phyloP scores from a whole-genome alignment of 2,888 invertebrate species.

The Heliconius ismenius region DNA sequence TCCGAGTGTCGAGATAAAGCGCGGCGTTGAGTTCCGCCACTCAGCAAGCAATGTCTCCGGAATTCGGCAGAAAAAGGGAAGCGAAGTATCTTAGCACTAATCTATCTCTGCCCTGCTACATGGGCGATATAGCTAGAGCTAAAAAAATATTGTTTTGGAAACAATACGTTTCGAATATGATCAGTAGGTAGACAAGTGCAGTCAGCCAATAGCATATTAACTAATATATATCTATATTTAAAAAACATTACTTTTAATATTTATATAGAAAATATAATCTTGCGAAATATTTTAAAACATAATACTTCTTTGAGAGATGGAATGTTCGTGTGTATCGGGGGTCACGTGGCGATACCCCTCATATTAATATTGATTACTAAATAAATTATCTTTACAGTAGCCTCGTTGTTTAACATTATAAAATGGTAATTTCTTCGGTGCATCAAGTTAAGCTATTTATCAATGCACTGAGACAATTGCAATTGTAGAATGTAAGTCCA shows the following conservation, averaged over 20 bases:
- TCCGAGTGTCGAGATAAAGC: no score
- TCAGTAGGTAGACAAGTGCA: no score
- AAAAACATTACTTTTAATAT: not conserved
- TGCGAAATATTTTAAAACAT: constrained; percentile 3
- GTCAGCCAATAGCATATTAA: no score
- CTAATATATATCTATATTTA: no score
- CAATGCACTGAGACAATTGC: constrained; percentile 2
- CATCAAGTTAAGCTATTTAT: not conserved
- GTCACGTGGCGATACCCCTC: constrained; percentile 50
- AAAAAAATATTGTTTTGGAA: not conserved
- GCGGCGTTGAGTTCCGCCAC: not conserved
- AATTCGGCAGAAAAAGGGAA: not conserved
- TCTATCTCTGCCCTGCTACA: not conserved
- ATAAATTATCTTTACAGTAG: constrained; percentile 42
- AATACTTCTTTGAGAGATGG: constrained; percentile 15
- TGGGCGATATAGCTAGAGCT: not conserved
- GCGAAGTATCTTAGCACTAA: not conserved
- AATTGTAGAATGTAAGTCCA: not conserved
- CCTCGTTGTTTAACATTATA: constrained; percentile 7
- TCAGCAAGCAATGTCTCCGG: not conserved
- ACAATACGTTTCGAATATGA: no score
- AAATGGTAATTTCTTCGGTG: constrained; percentile 2
- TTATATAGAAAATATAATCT: not conserved
- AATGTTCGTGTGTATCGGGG: constrained; percentile 39
- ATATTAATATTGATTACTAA: constrained; percentile 53